Evolutionary conservation across 2,797 vertebrate genomes (phyloP).

Genomic region (Epinephelus awoara): DNA sequence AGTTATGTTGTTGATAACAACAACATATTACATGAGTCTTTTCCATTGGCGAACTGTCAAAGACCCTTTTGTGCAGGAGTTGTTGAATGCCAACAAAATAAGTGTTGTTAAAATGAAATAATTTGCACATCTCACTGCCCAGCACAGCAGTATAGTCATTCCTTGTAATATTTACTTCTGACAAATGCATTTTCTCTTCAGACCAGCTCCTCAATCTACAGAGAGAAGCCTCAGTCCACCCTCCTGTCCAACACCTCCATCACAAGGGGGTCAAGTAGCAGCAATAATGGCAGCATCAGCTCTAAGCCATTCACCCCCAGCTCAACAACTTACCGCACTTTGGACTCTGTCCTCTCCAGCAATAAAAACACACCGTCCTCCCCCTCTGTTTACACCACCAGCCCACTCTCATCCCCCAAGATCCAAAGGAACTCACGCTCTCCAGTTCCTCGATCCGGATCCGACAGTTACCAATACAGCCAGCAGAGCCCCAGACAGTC

Average conservation of each 20-base stretch:
- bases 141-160: not conserved
- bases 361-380: conserved; percentile 43
- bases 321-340: conserved; percentile 29
- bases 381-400: conserved; percentile 65
- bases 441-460: conserved; percentile 45
- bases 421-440: not conserved
- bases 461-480: conserved; percentile 43
- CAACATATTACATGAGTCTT: not conserved
- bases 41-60: not conserved
- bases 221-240: conserved; percentile 4
- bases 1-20: not conserved
- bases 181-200: conserved; percentile 19
- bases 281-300: conserved; percentile 49
- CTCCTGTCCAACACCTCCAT: not conserved
- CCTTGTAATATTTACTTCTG: not conserved
- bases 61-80: not conserved
- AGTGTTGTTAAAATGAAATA: not conserved
- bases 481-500: conserved; percentile 71
- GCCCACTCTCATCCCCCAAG: conserved; percentile 68
- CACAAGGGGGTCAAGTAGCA: not conserved
- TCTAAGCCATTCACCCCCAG: conserved; percentile 50
- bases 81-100: not conserved
- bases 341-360: conserved; percentile 60
- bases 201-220: conserved; percentile 12
- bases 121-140: not conserved